Evolutionary conservation across 2,888 invertebrate genomes (phyloP).

Genomic region (Lithophane semibrunnea): DNA sequence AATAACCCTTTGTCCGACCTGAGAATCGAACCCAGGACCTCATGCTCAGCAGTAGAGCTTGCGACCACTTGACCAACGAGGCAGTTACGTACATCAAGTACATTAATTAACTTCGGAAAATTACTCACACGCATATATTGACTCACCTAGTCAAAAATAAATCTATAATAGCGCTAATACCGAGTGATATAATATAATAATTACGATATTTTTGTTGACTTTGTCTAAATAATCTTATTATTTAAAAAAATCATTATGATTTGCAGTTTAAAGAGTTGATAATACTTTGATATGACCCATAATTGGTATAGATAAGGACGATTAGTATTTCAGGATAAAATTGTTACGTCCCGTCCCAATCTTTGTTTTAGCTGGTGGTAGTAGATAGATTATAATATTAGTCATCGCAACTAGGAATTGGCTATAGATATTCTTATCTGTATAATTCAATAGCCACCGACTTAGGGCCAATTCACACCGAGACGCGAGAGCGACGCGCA

Average conservation of each 20-base stretch:
- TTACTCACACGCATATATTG: not conserved
- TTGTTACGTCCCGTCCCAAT: not conserved
- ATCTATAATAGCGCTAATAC: not conserved
- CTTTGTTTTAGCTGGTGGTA: not conserved
- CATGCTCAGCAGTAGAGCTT: no score
- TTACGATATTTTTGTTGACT: not conserved
- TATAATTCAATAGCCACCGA: not conserved
- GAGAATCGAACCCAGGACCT: no score
- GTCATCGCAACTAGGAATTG: not conserved
- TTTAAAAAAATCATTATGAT: conserved; percentile 28
- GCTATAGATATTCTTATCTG: not conserved
- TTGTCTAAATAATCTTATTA: not conserved
- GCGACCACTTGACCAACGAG: no score
- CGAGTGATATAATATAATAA: not conserved
- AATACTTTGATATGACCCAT: not conserved
- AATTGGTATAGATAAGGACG: conserved; percentile 5
- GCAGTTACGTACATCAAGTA: not conserved
- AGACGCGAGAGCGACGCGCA: no score
- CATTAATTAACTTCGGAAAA: not conserved
- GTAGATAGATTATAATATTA: not conserved
- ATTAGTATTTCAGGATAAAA: not conserved
- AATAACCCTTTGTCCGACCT: no score
- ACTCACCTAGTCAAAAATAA: not conserved
- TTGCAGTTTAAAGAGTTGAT: not conserved
- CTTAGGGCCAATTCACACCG: no score